These are phyloP conservation scores for Chlorospingus semifuscus DNA, from an alignment of 2,797 vertebrate species.

Conservation along the genomic window DNA sequence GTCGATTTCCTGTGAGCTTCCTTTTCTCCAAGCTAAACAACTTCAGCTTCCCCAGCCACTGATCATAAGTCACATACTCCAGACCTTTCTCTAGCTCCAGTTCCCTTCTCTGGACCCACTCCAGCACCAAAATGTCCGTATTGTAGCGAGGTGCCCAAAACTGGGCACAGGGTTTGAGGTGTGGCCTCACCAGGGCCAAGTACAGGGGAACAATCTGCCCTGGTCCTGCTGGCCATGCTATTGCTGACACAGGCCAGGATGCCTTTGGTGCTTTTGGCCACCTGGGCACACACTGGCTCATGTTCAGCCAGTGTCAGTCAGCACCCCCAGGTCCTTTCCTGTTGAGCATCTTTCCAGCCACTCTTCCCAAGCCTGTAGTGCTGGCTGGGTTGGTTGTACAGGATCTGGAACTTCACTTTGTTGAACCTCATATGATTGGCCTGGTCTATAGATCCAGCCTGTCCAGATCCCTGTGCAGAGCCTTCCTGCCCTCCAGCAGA, in stretches of 20 bases:
- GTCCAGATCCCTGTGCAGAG: background rate
- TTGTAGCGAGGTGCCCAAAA: background rate
- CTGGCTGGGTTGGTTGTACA: background rate
- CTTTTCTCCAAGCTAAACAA: background rate
- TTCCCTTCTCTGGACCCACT: background rate
- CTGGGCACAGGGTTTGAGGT: rapidly evolving
- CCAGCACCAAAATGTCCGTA: background rate
- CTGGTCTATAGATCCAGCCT: rapidly evolving
- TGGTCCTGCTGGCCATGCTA: rapidly evolving
- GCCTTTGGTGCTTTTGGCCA: background rate
- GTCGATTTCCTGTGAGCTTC: background rate
- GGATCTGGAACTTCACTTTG: rapidly evolving
- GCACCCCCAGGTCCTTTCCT: background rate
- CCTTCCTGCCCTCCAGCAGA: background rate
- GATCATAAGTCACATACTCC: background rate
- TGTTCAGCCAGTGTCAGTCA: rapidly evolving
- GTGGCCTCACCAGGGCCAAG: rapidly evolving
- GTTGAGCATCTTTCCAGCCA: background rate
- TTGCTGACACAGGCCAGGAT: background rate
- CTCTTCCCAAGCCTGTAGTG: background rate
- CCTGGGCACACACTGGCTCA: rapidly evolving
- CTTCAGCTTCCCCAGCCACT: background rate
- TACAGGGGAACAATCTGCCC: background rate
- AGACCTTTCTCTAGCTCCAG: background rate
- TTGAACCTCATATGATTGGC: rapidly evolving